Base-by-base conservation (phyloP, 2,113 vertebrate genomes). In the Ceratotherium simum region DNA sequence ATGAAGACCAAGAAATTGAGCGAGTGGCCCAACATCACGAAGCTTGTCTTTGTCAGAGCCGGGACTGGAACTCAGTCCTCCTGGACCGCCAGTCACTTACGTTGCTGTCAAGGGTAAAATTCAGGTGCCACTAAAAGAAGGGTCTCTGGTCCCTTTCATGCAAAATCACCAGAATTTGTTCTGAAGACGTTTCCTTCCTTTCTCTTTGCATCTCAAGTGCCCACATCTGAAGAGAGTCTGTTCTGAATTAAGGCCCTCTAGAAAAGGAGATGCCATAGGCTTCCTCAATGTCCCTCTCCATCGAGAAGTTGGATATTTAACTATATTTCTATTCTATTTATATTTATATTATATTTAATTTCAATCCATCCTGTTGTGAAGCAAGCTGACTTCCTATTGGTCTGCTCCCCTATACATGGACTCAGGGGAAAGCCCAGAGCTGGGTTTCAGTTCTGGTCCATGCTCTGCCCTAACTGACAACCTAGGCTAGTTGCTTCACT, bases 281-380 rank as follows among this genome's bases (percentile, higher is more conserved):
- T 65, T 83, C 48, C 69, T 87, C 36, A 51, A 13, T 27, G 56
- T 5, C 51, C 48, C 60, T 54, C 56, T 69, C 51, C 36, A 36
- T 46, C 56, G 25, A 89, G 80, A 80, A 70, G 58, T 84, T 91
- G 42, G 42, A 42, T 42, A 42, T 42, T 42, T 42, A 42, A 42
- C 5, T 42, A 39, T 42, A 42, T 42, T 42, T 42, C 0, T 42
- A 42, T 5, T 42, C 42, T 42, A 42, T 42, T 42, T 42, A 42
- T 42, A 42, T 42, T 42, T 42, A 4, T 42, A 42, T 42, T 42
- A 8, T 20, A 56, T 91, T 67, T 78, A 51, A 85, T 5, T 79
- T 58, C 83, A 82, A 67, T 85, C 20, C 12, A 25, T 82, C 17
- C 51, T 62, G 18, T 8, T 79, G 70, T 76, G 76, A 95, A 96